Evolutionary conservation across 2,797 vertebrate species (phyloP).

Genomic region (Capromys pilorides): DNA sequence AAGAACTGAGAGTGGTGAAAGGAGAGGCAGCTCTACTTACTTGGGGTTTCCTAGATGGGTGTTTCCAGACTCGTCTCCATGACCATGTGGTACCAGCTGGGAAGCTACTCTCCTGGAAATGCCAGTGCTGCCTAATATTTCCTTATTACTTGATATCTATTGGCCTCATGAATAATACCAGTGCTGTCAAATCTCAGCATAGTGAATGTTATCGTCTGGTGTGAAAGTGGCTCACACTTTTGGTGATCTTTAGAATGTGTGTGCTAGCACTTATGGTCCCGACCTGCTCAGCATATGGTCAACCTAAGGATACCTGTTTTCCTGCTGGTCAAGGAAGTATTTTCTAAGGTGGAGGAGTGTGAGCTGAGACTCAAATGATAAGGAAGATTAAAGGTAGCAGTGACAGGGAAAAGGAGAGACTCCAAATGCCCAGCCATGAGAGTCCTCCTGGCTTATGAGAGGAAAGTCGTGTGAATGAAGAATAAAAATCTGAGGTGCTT

Average conservation of each 20-base stretch:
- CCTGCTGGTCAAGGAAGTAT: background rate
- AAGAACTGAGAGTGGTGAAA: background rate
- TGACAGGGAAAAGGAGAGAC: background rate
- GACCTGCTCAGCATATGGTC: background rate
- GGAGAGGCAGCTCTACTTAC: background rate
- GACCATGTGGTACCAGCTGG: background rate
- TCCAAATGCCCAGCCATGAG: background rate
- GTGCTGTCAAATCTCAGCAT: background rate
- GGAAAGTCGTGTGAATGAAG: background rate
- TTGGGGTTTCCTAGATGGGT: background rate
- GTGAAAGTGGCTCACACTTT: background rate
- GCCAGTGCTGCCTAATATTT: background rate
- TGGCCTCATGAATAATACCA: accelerated
- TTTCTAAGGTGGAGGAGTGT: background rate
- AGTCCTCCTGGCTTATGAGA: background rate
- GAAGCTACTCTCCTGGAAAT: background rate
- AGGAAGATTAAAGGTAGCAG: accelerated
- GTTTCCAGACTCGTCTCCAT: background rate
- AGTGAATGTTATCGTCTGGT: background rate
- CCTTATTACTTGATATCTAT: background rate
- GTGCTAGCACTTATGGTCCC: background rate
- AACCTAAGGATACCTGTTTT: background rate
- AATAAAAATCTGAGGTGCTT: background rate
- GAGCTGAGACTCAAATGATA: background rate
- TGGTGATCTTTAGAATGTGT: background rate